These are phyloP conservation scores for Fragum whitleyi DNA, from an alignment of 2,888 invertebrate species.

Conservation along the genomic window DNA sequence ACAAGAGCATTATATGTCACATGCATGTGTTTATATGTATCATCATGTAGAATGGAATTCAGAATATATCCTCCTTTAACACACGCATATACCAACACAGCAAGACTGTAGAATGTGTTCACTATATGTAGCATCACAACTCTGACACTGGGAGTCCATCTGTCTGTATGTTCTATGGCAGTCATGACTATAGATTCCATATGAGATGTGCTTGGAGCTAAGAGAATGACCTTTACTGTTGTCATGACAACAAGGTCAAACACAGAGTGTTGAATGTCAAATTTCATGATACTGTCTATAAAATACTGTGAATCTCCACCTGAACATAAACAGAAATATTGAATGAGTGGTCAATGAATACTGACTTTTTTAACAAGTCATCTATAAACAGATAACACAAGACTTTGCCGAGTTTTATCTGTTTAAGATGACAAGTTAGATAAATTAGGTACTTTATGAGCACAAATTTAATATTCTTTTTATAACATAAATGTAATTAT, in stretches of 20 bases:
- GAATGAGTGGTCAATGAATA: no score
- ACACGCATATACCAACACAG: conserved; percentile 66
- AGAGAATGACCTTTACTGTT: conserved; percentile 72
- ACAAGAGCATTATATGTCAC: conserved; percentile 76
- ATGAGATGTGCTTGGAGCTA: conserved; percentile 67
- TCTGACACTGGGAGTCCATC: conserved; percentile 45
- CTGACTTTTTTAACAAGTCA: no score
- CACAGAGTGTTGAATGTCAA: conserved; percentile 77
- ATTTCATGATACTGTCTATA: conserved; percentile 80
- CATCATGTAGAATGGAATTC: conserved; percentile 69
- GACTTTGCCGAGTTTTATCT: no score
- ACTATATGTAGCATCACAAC: conserved; percentile 58
- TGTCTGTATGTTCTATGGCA: conserved; percentile 71
- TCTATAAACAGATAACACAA: no score
- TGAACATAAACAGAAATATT: conserved; percentile 59
- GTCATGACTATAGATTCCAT: conserved; percentile 71
- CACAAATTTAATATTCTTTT: no score
- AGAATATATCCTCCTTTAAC: conserved; percentile 78
- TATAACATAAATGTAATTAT: no score
- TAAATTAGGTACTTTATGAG: no score
- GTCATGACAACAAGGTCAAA: conserved; percentile 82
- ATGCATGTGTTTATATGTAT: conserved; percentile 75
- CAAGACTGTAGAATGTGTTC: conserved; percentile 59
- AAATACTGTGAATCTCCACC: conserved; percentile 81
- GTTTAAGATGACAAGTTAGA: no score